Base-by-base conservation (phyloP, 2,113 vertebrate species). In the Drymodes brunneopygia region DNA sequence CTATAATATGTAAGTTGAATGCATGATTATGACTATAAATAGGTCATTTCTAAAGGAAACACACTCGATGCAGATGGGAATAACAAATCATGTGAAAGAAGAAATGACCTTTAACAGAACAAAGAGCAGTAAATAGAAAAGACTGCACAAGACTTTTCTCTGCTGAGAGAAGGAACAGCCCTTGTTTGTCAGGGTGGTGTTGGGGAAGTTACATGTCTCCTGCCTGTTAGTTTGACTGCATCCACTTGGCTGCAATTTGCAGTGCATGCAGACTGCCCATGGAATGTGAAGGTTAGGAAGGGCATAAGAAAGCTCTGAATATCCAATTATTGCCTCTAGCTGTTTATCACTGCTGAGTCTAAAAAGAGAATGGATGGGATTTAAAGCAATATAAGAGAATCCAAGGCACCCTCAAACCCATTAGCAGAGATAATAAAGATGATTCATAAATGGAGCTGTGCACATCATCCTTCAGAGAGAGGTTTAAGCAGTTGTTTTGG, bases 341-440 rank as follows among this genome's bases (percentile, higher is more conserved):
- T 89, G 61, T 87, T 93, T 94, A 48, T 92, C 73, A 67, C 31
- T 71, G 12, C 44, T 72, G 57, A 84, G 36, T 56, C 61, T 71
- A 81, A 85, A 91, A 65, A 60, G 78, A 87, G 90, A 90, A 82
- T 25, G 45, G 45, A 58, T 0, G 0, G 73, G 53, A 94, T 89
- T 85, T 92, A 74, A 95, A 87, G 85, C 53, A 81, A 45, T 69
- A 11, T 44, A 60, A 67, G n/a, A 87, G 78, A 90, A 85, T 69
- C 78, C 54, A 72, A 90, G 66, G 35, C 61, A 81, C 57, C 65
- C 53, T 87, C 23, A 28, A 74, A 81, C 48, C 48, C 58, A 85
- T 91, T 95, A 90, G n/a, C 29, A 60, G 65, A 84, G 57, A 85
- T 87, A 94, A 91, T 87, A 69, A 89, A 96, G 61, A 64, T 56